Evolutionary conservation across 2,888 invertebrate genomes (phyloP), one percentile per base, ranked within the genome.

Genomic region (Ditylenchus weischeri): DNA sequence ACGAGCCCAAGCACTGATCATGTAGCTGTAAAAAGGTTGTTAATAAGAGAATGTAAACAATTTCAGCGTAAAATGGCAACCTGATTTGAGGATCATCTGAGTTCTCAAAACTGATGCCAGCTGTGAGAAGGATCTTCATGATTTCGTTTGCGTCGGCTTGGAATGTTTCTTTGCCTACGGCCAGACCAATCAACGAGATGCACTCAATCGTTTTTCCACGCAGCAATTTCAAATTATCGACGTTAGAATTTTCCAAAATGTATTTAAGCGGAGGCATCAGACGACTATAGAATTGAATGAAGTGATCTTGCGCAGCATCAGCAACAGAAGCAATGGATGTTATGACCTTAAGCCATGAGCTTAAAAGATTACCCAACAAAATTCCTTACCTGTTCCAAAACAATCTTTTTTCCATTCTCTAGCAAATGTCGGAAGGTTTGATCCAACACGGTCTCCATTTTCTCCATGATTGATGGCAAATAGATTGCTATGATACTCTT

Each of bases 1-100:
- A 75, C 98, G 88, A 0, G 96, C 93, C 98, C 98, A 99, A 0
- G 96, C 95, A 0, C 94, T 93, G 76, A 99, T 96, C 84, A 98
- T 89, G 85, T 94, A 98, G 21, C 57, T 63, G 63, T 57, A 57
- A 21, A 21, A 68, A 60, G 47, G 68, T 62, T 54, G 59, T 57
- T 49, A 58, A 29, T 18, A 62, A 62, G 29, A 65, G 21, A 48
- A 60, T 49, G 15, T 2, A 10, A 29, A 71, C 62, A 13, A 15
- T 43, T 10, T 2, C 13, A 43, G 15, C 11, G 8, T 13, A 8
- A 43, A 15, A 13, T 8, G 13, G 43, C 43, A 43, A 21, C 48
- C 57, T 50, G 1, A 76, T 69, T 63, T 78, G 72, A 8, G 76
- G 77, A 62, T 96, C 95, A 83, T 96, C 95, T 71, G 93, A 43